Base-by-base conservation (phyloP, 2,888 invertebrate species). In the Morpho deidamia region DNA sequence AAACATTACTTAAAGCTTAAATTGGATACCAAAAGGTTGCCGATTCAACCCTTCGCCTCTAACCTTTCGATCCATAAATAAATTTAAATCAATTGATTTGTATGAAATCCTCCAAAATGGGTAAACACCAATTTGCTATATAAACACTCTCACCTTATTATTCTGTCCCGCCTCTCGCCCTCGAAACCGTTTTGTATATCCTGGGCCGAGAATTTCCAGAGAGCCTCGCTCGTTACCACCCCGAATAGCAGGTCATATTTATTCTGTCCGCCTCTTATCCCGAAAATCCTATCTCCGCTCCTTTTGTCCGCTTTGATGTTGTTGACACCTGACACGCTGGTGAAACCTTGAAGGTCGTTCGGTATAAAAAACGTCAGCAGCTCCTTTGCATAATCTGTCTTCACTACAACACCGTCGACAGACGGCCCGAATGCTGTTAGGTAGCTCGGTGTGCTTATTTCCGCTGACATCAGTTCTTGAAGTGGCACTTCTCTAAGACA, bases 331-430 rank as follows among this genome's bases (percentile, higher is more conserved):
- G 90, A 89, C 0, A 92, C 92, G 43, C 92, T 92, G n/a, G 91
- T 92, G 67, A 91, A 90, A 44, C 91, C 91, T 80, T 92, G 92
- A 57, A 93, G 86, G 63, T 93, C 93, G 56, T 92, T 92, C 0
- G 93, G 92, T 63, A 92, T 92, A 73, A 94, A 93, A 71, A 92
- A 94, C 7, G 94, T 94, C 11, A 94, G 88, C 8, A 95, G 84
- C 71, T 95, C 94, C 76, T 95, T 95, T 48, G 95, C 95, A 72
- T 95, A 95, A 77, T 96, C 96, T 35, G 95, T 93, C 83, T 95
- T 95, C 64, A 98, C 97, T 56, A 98, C 97, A 52, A 98, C 97
- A 49, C 97, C 97, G 74, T 98, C 98, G 42, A 97, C 96, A 68
- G 97, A 96, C 0, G 98, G 98, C 0, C 98, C 98, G 70, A 98